Evolutionary conservation across 2,113 vertebrate genomes (phyloP), one percentile per base, ranked within the genome.

Genomic region (Oreochromis aureus): DNA sequence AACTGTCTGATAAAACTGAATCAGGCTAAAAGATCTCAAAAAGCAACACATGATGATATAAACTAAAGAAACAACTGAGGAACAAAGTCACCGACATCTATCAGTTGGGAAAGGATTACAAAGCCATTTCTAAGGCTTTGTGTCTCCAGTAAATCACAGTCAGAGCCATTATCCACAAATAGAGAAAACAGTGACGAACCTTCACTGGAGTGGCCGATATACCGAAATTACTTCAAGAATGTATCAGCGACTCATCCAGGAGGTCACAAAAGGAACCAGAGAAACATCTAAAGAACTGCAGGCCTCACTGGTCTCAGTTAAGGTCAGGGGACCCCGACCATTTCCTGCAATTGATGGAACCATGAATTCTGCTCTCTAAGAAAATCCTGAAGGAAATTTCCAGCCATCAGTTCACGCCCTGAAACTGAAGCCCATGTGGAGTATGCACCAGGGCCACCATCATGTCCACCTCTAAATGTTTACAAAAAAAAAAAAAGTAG

Each of bases 281-380:
- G 32, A 19, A 66, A 66, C 61, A 66, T n/a, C 10, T 66, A 66
- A 39, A 66, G 61, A 66, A 66, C 61, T 66, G 18, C 61, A 66
- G 61, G 61, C 61, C 61, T 39, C 34, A n/a, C 61, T 66, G 32
- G 34, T 39, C 34, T 19, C 39, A 39, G 10, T 10, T 10, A 39
- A 39, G 39, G 39, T 39, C 39, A 39, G 9, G 10, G 34, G 34
- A 36, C 34, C 2, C 2, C 7, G 34, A 36, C 34, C 34, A 36
- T 36, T 36, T 36, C 7, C 34, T 36, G 7, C 7, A 46, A 46
- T 12, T 46, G 44, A 46, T 46, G 44, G 44, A 46, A 46, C 44
- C 44, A 46, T 6, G 12, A 46, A 46, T 46, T 12, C 44, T 46
- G 44, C 44, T 46, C 5, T 46, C 13, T 46, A 46, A 46, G 44